phyloP scores from a whole-genome alignment of 1,140 invertebrate genomes.

The Lucilia sericata region DNA sequence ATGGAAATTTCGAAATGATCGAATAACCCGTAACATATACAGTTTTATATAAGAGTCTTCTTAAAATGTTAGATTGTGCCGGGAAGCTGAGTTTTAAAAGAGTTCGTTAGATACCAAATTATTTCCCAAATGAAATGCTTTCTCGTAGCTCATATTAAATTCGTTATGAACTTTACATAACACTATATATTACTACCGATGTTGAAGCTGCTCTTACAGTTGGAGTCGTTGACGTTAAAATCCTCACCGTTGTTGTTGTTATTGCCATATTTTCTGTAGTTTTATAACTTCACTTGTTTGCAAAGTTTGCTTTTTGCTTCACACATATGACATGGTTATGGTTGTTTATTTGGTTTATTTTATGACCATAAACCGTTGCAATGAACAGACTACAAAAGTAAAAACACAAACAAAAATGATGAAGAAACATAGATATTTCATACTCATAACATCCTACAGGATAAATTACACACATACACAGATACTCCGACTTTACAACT shows the following conservation, averaged over 20 bases:
- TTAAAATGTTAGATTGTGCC: no score
- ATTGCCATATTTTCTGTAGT: background rate
- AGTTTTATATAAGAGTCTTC: no score
- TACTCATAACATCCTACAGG: background rate
- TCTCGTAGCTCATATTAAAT: background rate
- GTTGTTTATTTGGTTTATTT: constrained; percentile 66
- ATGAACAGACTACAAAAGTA: constrained; percentile 36
- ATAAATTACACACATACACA: background rate
- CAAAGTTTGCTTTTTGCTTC: background rate
- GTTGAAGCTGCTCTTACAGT: background rate
- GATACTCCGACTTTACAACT: background rate
- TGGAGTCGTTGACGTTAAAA: background rate
- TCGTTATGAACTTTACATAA: background rate
- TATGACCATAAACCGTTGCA: constrained; percentile 63
- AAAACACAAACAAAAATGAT: background rate
- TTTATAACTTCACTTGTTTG: background rate
- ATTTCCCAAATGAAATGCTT: no score
- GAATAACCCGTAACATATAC: no score
- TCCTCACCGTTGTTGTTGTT: background rate
- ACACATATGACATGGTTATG: constrained; percentile 26
- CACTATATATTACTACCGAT: background rate
- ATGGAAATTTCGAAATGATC: no score
- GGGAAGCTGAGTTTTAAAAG: no score
- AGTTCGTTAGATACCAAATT: no score
- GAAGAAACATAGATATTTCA: background rate